A percentile compares a stretch with the other conserved stretches of the same genome.
Conservation (phyloP, 1,140 invertebrate species). For the Bombus huntii region DNA sequence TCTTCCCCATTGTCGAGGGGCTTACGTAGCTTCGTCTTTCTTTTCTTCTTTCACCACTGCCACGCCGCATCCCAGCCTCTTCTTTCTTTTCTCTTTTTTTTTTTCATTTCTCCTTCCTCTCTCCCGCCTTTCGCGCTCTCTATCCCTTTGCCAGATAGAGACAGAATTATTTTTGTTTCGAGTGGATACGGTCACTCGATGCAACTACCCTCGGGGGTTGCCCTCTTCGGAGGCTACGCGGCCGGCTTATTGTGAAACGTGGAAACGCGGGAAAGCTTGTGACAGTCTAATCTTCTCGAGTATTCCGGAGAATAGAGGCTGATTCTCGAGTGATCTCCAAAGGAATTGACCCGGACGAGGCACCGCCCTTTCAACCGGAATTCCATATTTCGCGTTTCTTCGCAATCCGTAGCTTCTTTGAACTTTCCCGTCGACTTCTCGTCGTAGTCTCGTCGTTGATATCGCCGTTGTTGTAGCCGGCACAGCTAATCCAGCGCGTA, state of each 20-base stretch:
- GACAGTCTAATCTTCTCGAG: constrained; percentile 81
- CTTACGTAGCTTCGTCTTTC: constrained; percentile 69
- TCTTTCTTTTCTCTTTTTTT: constrained; percentile 19
- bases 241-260: constrained; percentile 73
- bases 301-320: constrained; percentile 76
- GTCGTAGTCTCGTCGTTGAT: background rate
- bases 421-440: background rate
- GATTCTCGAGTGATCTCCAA: constrained; percentile 75
- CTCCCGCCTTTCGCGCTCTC: constrained; percentile 12
- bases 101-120: constrained; percentile 19
- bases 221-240: constrained; percentile 27
- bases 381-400: constrained; percentile 56
- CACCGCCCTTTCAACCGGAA: constrained; percentile 29
- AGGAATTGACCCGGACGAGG: constrained; percentile 59
- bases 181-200: constrained; percentile 82
- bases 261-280: constrained; percentile 78
- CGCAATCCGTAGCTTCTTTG: constrained; percentile 6
- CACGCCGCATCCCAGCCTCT: constrained; percentile 10
- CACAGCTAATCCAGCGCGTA: background rate
- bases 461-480: background rate
- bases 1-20: constrained; percentile 81
- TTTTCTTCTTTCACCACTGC: constrained; percentile 16
- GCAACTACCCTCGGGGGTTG: constrained; percentile 56
- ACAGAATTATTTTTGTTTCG: constrained; percentile 82
- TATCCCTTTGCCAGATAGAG: constrained; percentile 57